Base-by-base conservation (phyloP, 1,140 invertebrate species). In the Pteromalus puparum region DNA sequence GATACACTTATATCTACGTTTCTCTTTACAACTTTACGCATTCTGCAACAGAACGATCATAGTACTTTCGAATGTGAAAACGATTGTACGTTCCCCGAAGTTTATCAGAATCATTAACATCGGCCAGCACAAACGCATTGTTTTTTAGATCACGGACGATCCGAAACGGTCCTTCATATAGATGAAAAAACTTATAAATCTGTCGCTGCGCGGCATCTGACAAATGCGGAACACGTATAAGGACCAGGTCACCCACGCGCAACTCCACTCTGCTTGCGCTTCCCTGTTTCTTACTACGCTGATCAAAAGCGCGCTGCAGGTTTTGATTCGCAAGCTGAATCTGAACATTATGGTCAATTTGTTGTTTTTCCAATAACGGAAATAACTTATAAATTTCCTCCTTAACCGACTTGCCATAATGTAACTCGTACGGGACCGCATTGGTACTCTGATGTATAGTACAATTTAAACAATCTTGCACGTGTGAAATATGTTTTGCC, bases 101-200 rank as follows among this genome's bases (percentile, higher is more conserved):
- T 30, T 26, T 26, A 24, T 5, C 15, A 7, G 61, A 2, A 21
- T 65, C n/a, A 3, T 24, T 13, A 4, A 4, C 15, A 15, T 72
- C 73, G 1, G 34, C 30, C 2, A 75, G 24, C 2, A 42, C 13
- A 42, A 38, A 75, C 2, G 73, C 73, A 42, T 75, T 75, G 10
- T 18, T 30, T 10, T 82, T 30, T 28, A 86, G 78, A 2, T 30
- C 73, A 3, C 6, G 38, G 3, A 42, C n/a, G 28, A 75, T 75
- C 6, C 2, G 7, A 53, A 34, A 77, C 7, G 75, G 75, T 34
- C 48, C 75, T 28, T 77, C 75, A 77, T 34, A 77, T 24, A 77
- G 24, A 79, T 86, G 87, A 75, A 86, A 87, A 76, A 83, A 86
- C 77, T 86, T 85, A 1, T 42, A 2, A 2, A 24, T 77, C 3